Evolutionary conservation across 2,797 vertebrate species (phyloP).

Genomic region (Delichon dasypus): DNA sequence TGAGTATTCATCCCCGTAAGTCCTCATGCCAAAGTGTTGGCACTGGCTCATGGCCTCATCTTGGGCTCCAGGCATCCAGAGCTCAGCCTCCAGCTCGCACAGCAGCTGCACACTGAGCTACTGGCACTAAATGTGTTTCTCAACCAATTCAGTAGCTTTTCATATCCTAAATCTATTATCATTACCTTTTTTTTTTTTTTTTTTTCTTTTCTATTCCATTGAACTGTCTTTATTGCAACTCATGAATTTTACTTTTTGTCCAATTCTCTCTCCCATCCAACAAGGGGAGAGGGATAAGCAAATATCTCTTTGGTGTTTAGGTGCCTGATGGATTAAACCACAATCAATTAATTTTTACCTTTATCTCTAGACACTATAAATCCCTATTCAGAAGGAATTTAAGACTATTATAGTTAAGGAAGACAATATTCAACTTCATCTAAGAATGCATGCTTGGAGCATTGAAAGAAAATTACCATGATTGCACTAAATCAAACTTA

Average conservation of each 20-base stretch:
- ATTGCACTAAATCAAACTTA: neutral
- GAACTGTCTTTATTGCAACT: neutral
- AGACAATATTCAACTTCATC: neutral
- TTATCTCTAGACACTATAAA: neutral
- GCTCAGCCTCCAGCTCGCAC: neutral
- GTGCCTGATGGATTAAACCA: neutral
- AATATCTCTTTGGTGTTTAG: neutral
- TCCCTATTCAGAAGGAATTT: neutral
- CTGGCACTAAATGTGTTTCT: neutral
- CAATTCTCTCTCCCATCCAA: neutral
- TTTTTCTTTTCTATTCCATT: neutral
- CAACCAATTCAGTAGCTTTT: neutral
- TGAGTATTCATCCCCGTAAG: neutral
- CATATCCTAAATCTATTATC: neutral
- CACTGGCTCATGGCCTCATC: fast-evolving
- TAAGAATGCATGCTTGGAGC: neutral
- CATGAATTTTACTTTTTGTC: neutral
- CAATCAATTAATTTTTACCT: neutral
- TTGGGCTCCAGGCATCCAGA: neutral
- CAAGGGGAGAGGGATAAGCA: neutral
- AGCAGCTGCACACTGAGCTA: neutral
- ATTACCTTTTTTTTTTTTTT: neutral
- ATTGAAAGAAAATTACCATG: neutral
- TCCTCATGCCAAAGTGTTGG: no score
- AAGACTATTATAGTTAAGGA: neutral